Evolutionary conservation across 2,888 invertebrate species (phyloP), one percentile per base, ranked within the genome.

Genomic region (Chromoteleia sp.): DNA sequence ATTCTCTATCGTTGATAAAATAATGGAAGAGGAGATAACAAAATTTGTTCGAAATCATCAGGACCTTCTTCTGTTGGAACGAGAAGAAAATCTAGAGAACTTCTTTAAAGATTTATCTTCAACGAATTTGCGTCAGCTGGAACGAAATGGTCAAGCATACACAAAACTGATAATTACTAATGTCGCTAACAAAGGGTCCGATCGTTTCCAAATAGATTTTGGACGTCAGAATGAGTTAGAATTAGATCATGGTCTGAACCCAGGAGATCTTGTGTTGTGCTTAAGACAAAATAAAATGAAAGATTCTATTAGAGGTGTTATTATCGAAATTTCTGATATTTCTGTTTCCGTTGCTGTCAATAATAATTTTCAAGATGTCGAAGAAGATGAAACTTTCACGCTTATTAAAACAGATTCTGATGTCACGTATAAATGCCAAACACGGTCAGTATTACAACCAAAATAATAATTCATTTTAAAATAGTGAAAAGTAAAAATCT

Each of bases 331-430:
- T 10, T 75, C 81, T 0, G 85, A 86, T 21, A 79, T 68, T 39
- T 82, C 83, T 25, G 48, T 87, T 10, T 85, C 83, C 21, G 52
- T 87, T 39, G 79, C 82, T 58, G 75, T 83, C 5, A 84, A 78
- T 54, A 83, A 84, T 14, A 54, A 63, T 12, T 86, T 84, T 29
- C 80, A 85, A 17, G 71, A 84, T 56, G 50, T 86, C 33, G 52
- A 84, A 30, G 86, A 87, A 39, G 85, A 85, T 15, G 85, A 86
- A 81, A 33, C 50, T 10, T 86, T 85, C 81, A 75, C 84, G 4
- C 52, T 87, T 4, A 74, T 86, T 3, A 87, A 86, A 81, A 84
- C 86, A 8, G 86, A 87, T 54, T 87, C 87, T 19, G 87, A 87
- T 68, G 83, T 83, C 39, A 87, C 87, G 7, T 87, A 87, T 15